Evolutionary conservation across 2,797 vertebrate genomes (phyloP), one percentile per base, ranked within the genome.

Genomic region (Cyprinella venusta): DNA sequence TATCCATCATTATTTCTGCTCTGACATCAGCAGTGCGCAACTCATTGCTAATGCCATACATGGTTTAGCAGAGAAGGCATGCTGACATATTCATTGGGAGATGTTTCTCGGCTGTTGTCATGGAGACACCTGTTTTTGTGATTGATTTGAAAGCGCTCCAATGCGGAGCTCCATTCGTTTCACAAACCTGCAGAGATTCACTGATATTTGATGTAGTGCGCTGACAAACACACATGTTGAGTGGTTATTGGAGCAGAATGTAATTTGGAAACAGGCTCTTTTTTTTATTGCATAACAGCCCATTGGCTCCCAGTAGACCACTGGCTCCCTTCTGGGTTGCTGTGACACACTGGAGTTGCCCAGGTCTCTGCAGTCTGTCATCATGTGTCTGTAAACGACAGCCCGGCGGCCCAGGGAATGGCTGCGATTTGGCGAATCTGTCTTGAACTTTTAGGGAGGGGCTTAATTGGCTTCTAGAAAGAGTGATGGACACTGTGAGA

Each of bases 301-400:
- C 78, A 56, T 76, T 76, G 70, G 82, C 78, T 81, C n/a, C 21
- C 6, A 6, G 38, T 59, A 45, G 48, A 68, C 77, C 61, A 76
- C 13, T 68, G 81, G 64, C 75, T 84, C 33, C 63, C 81, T 74
- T 84, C 72, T 79, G 74, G 48, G 45, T 65, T 75, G 45, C 70
- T 54, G 64, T 86, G 83, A 85, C 78, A 78, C 75, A 86, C 85
- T 75, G n/a, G 26, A 81, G 88, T 80, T 59, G 56, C 70, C 54
- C 78, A 2, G 77, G 6, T 26, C 85, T 80, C 79, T 21, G 3
- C 67, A n/a, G 48, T 45, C 69, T 74, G 78, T 56, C 80, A 63
- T 50, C 80, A 54, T 76, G 42, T 81, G 76, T 85, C 61, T 78
- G 42, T 74, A 69, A 16, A 5, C 40, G 36, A 67, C 67, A 83